Evolutionary conservation across 2,888 invertebrate genomes (phyloP).

Genomic region (Acutogordius australiensis): DNA sequence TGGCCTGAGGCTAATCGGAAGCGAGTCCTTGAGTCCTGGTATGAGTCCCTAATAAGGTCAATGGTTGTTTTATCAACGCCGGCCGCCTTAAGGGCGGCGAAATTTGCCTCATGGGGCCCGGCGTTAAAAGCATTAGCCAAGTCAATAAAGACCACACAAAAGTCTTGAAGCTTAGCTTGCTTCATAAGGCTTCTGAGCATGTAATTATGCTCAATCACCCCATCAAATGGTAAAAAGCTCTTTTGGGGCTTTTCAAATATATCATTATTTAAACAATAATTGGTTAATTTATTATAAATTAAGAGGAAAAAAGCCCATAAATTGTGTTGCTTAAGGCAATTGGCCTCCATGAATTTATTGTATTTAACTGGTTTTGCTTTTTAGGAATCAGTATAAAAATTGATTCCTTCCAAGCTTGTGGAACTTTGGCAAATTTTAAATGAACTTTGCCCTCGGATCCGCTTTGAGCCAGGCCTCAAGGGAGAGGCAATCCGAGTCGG

Average conservation of each 20-base stretch:
- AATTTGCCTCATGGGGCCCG: conserved; percentile 19
- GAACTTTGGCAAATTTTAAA: not conserved
- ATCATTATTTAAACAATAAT: no score
- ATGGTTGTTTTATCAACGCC: not conserved
- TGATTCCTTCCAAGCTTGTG: not conserved
- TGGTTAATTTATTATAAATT: no score
- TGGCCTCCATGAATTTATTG: not conserved
- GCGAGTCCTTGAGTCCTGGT: conserved; percentile 8
- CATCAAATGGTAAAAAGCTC: conserved; percentile 20
- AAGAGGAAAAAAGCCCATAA: no score
- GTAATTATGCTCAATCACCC: conserved; percentile 15
- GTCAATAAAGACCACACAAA: conserved; percentile 22
- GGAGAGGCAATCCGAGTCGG: no score
- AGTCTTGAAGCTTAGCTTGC: conserved; percentile 11
- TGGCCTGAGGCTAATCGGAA: conserved; percentile 12
- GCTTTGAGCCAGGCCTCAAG: no score
- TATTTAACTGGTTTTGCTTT: not conserved
- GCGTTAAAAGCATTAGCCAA: conserved; percentile 23
- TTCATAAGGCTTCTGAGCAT: conserved; percentile 14
- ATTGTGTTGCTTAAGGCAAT: not conserved
- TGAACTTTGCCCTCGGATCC: no score
- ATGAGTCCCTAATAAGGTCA: conserved; percentile 11
- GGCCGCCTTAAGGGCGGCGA: conserved; percentile 2
- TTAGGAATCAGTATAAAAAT: not conserved
- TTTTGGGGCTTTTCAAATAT: conserved; percentile 21